Conservation (phyloP, 2,797 vertebrate species). For the Netta rufina region DNA sequence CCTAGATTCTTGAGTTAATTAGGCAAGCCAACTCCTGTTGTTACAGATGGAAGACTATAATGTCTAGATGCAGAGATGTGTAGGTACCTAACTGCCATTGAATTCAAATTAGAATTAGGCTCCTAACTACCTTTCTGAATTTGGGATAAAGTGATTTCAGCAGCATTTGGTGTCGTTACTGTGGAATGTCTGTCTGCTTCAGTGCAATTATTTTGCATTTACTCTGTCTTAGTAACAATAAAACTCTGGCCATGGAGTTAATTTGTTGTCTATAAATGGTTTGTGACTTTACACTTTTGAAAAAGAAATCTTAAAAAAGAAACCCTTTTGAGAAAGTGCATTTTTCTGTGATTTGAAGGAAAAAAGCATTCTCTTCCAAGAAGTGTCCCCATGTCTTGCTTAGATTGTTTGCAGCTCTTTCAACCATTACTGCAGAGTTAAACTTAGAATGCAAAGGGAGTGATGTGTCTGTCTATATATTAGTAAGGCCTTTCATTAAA, state of each 20-base stretch:
- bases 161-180: not conserved
- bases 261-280: conserved; percentile 40
- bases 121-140: conserved; percentile 27
- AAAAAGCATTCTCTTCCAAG: not conserved
- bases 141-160: conserved; percentile 22
- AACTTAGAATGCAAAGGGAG: conserved; percentile 54
- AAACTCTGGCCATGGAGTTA: not conserved
- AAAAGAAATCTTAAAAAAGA: conserved; percentile 12
- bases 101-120: conserved; percentile 51
- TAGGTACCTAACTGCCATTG: not conserved
- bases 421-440: conserved; percentile 10
- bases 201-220: conserved; percentile 48
- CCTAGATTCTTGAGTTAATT: conserved; percentile 28
- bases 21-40: not conserved
- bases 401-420: conserved; percentile 33
- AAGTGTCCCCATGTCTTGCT: not conserved
- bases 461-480: conserved; percentile 39
- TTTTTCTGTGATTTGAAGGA: conserved; percentile 5
- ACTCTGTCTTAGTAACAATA: conserved; percentile 4
- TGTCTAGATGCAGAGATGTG: not conserved
- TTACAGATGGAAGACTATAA: conserved; percentile 22
- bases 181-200: conserved; percentile 10
- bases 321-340: not conserved
- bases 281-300: conserved; percentile 1
- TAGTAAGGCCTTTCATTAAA: conserved; percentile 72